Conservation (phyloP, 1,140 invertebrate genomes). For the Megathymus violae region DNA sequence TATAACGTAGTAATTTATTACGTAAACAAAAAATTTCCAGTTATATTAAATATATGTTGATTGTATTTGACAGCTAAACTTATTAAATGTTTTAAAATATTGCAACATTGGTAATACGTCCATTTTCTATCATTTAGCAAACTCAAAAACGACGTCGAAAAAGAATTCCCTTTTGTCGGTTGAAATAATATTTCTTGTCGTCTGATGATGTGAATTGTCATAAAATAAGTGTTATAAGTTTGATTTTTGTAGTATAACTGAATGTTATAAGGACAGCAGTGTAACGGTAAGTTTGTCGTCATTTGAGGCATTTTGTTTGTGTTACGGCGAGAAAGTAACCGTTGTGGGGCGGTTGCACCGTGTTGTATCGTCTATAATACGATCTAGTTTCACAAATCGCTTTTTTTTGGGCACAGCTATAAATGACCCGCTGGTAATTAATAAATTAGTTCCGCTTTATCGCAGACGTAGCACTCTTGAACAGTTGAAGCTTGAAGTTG, state of each 20-base stretch:
- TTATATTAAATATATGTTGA: no score
- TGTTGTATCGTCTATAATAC: slow-evolving; percentile 46
- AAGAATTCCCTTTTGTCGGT: slow-evolving; percentile 71
- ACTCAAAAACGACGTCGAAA: slow-evolving; percentile 77
- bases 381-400: slow-evolving; percentile 72
- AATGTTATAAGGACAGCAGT: slow-evolving; percentile 29
- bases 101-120: slow-evolving; percentile 67
- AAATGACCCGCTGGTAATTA: slow-evolving; percentile 62
- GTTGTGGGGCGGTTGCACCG: slow-evolving; percentile 61
- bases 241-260: slow-evolving; percentile 47
- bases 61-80: background rate
- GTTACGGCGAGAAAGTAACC: slow-evolving; percentile 71
- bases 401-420: slow-evolving; percentile 61
- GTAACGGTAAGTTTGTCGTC: slow-evolving; percentile 72
- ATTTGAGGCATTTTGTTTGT: slow-evolving; percentile 75
- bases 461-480: background rate
- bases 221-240: slow-evolving; percentile 50
- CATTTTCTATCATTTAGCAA: slow-evolving; percentile 75
- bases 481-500: slow-evolving; percentile 41
- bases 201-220: slow-evolving; percentile 65
- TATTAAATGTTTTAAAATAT: slow-evolving; percentile 7
- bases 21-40: no score
- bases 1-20: background rate
- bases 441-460: slow-evolving; percentile 58
- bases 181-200: slow-evolving; percentile 59